A percentile compares a stretch with the other conserved stretches of the same genome.
Evolutionary conservation across 2,113 vertebrate species (phyloP).

Genomic region (Nothobranchius kuhntae): DNA sequence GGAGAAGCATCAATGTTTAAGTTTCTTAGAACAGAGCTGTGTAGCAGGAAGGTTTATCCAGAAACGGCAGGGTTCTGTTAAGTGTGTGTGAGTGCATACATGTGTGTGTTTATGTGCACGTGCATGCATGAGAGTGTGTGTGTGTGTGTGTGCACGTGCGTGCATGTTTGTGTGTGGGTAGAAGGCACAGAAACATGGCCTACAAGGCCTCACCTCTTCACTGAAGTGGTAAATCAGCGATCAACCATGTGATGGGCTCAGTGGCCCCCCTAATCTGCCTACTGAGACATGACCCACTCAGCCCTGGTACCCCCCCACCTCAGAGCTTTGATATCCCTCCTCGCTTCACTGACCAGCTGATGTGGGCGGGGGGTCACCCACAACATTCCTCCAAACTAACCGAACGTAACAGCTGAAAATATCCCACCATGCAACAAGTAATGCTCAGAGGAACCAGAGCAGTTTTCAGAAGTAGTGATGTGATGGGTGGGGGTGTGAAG

Average conservation of each 20-base stretch:
- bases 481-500: constrained; percentile 52
- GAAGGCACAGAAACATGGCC: constrained; percentile 51
- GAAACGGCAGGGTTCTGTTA: constrained; percentile 28
- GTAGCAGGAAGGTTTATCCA: constrained; percentile 33
- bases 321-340: constrained; percentile 82
- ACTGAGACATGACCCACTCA: constrained; percentile 75
- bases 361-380: constrained; percentile 57
- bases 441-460: constrained; percentile 64
- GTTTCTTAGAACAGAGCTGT: constrained; percentile 40
- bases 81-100: neutral
- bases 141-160: neutral
- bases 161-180: constrained; percentile 4
- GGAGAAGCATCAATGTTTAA: constrained; percentile 46
- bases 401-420: constrained; percentile 79
- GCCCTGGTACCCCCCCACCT: constrained; percentile 54
- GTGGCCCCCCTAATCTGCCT: constrained; percentile 61
- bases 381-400: constrained; percentile 88
- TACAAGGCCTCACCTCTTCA: constrained; percentile 68
- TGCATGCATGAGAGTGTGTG: constrained; percentile 8
- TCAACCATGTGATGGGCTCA: constrained; percentile 78
- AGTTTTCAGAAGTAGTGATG: constrained; percentile 57
- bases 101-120: constrained; percentile 16
- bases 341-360: constrained; percentile 84
- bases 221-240: constrained; percentile 80
- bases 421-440: constrained; percentile 73